These are phyloP conservation scores for Arizona elegans DNA, from an alignment of 2,113 vertebrate species.

Conservation along the genomic window DNA sequence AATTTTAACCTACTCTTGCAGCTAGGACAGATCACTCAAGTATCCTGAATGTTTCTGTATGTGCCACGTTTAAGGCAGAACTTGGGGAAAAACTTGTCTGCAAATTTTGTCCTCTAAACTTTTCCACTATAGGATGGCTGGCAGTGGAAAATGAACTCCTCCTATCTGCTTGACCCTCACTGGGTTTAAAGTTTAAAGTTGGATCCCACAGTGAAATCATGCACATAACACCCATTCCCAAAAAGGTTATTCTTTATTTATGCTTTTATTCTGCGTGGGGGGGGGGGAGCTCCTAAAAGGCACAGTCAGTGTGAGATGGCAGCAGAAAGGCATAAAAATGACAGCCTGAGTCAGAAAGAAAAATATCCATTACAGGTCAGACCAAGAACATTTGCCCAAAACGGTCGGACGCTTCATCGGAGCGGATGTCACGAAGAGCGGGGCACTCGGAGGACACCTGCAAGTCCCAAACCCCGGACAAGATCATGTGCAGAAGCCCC, in stretches of 20 bases:
- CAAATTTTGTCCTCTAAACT: background rate
- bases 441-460: background rate
- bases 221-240: background rate
- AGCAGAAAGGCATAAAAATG: background rate
- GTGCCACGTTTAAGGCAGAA: background rate
- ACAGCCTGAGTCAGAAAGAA: background rate
- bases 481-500: background rate
- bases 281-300: background rate
- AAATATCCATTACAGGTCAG: background rate
- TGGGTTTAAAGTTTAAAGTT: background rate
- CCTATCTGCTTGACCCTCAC: background rate
- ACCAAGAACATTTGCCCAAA: background rate
- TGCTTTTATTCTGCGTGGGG: too few relatives aligned
- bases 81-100: background rate
- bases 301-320: background rate
- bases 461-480: background rate
- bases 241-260: too few relatives aligned
- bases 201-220: background rate
- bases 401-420: background rate
- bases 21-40: background rate
- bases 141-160: background rate
- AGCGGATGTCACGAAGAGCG: background rate
- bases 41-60: background rate
- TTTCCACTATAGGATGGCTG: background rate
- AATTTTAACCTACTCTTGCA: background rate